phyloP scores from a whole-genome alignment of 1,140 invertebrate species.

The Rhagoletis zephyria region DNA sequence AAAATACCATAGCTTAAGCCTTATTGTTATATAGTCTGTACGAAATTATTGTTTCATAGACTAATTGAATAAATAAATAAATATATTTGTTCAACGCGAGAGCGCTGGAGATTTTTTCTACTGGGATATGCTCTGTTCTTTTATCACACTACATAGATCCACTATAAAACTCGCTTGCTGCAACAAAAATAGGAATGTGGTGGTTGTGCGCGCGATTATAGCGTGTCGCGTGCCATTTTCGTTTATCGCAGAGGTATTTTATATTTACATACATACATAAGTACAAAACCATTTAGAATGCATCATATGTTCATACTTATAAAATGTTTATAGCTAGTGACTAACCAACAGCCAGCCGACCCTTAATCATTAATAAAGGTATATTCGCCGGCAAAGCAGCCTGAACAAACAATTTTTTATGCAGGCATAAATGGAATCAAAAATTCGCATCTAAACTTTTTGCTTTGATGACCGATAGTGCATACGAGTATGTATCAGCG shows the following conservation, averaged over 20 bases:
- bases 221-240: constrained; percentile 42
- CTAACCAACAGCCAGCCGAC: neutral
- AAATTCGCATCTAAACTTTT: neutral
- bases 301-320: neutral
- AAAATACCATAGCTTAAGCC: too few species aligned
- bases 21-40: too few species aligned
- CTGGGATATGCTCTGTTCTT: too few species aligned
- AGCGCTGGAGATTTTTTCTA: too few species aligned
- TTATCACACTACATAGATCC: too few species aligned
- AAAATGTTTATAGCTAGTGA: neutral
- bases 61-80: too few species aligned
- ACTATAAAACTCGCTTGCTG: neutral
- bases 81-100: too few species aligned
- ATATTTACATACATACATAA: neutral
- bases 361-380: neutral
- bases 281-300: neutral
- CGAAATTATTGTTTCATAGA: too few species aligned
- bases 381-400: neutral
- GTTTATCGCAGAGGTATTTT: neutral
- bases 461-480: neutral
- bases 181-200: neutral
- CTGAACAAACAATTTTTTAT: neutral
- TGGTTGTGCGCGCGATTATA: neutral
- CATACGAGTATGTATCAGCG: too few species aligned
- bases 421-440: neutral